Percentiles rank a stretch among this genome's conserved stretches.
Evolutionary conservation across 64 coral and sea anemone species (phyloP).

Genomic region (Montipora capricornis): DNA sequence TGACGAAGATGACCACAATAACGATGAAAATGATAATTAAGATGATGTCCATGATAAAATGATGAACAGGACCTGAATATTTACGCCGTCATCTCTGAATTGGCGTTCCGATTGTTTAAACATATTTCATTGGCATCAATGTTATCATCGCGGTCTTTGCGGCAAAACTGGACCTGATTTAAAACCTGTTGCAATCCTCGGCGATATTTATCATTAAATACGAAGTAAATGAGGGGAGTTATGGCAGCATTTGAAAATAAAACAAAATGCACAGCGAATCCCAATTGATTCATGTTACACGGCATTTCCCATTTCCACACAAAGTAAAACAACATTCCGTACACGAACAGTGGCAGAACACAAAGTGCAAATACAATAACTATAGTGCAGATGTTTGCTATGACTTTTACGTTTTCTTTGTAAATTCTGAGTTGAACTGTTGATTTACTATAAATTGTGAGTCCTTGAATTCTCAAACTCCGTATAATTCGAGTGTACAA

Average conservation of each 20-base stretch:
- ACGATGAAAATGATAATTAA: no score
- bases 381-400: constrained; percentile 40
- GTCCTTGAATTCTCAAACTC: background rate
- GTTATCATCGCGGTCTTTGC: no score
- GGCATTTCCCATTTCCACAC: constrained; percentile 26
- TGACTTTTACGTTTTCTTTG: constrained; percentile 54
- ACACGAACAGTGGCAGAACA: constrained; percentile 68
- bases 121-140: background rate
- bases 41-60: no score
- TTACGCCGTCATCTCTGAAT: no score
- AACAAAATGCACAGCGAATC: constrained; percentile 62
- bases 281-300: constrained; percentile 37
- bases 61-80: no score
- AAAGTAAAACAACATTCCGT: constrained; percentile 42
- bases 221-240: constrained; percentile 71
- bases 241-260: constrained; percentile 66
- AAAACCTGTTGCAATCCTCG: background rate
- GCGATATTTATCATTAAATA: constrained; percentile 76
- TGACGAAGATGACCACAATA: no score
- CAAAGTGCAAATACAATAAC: constrained; percentile 65
- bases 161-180: background rate
- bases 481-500: constrained; percentile 63
- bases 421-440: background rate
- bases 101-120: background rate
- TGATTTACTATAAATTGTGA: background rate